phyloP scores from a whole-genome alignment of 2,888 invertebrate species.

The Coenonympha arcania region DNA sequence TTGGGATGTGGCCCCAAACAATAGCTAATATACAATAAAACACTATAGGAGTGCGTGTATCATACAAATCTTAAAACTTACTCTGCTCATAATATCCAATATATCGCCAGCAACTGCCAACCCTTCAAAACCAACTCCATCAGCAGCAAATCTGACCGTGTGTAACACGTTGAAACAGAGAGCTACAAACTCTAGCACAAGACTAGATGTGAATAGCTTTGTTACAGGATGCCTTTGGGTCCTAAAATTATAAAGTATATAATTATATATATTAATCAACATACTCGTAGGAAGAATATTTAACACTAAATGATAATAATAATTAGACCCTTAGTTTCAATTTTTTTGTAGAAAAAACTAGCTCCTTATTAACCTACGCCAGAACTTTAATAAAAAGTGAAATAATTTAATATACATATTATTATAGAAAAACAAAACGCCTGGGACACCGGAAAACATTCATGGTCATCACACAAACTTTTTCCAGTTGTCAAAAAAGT shows the following conservation, averaged over 20 bases:
- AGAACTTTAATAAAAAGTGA: no score
- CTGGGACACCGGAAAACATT: no score
- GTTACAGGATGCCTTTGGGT: conserved; percentile 94
- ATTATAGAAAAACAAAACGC: no score
- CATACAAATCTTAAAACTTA: conserved; percentile 52
- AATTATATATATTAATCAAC: no score
- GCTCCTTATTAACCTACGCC: no score
- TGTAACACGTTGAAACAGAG: conserved; percentile 90
- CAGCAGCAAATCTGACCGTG: conserved; percentile 89
- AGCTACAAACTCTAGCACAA: conserved; percentile 88
- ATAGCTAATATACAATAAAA: neutral
- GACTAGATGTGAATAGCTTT: conserved; percentile 89
- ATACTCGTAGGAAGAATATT: no score
- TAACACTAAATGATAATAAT: no score
- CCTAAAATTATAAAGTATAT: conserved; percentile 44
- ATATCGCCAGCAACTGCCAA: conserved; percentile 92
- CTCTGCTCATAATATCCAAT: conserved; percentile 91
- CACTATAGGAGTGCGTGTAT: neutral
- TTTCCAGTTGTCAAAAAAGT: no score
- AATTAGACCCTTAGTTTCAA: neutral
- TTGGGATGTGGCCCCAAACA: no score
- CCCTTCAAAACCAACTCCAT: conserved; percentile 89
- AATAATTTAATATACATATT: no score
- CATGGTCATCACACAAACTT: no score
- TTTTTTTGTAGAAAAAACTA: no score